These are phyloP conservation scores for Drosophila setosimentum DNA, from an alignment of 2,888 invertebrate genomes.

Conservation along the genomic window DNA sequence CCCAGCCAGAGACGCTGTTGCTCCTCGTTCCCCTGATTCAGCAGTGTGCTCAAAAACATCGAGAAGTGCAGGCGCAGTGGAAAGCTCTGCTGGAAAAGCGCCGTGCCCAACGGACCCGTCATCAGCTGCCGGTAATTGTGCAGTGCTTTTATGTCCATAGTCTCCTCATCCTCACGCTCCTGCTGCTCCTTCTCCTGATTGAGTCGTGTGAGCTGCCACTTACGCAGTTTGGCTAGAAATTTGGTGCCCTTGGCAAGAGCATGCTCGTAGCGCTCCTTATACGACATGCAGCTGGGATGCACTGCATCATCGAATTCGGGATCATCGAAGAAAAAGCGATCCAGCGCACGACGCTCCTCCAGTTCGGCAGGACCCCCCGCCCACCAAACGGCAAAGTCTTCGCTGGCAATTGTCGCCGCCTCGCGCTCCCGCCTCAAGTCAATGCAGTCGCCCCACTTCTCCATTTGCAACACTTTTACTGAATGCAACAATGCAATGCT, in stretches of 20 bases:
- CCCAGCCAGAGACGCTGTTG: slow-evolving; percentile 95
- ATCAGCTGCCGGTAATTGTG: slow-evolving; percentile 72
- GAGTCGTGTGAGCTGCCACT: slow-evolving; percentile 85
- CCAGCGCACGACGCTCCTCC: slow-evolving; percentile 66
- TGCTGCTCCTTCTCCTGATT: background rate
- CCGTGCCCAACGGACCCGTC: slow-evolving; percentile 77
- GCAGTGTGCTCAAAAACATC: slow-evolving; percentile 95
- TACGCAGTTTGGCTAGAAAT: slow-evolving; percentile 89
- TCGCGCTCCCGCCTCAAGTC: slow-evolving; percentile 73
- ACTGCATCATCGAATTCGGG: slow-evolving; percentile 69
- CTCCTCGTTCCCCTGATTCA: slow-evolving; percentile 93
- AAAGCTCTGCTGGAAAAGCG: slow-evolving; percentile 80
- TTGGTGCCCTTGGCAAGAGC: slow-evolving; percentile 74
- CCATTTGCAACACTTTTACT: slow-evolving; percentile 1
- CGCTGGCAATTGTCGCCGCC: slow-evolving; percentile 65
- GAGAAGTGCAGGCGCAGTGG: slow-evolving; percentile 91
- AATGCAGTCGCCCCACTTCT: slow-evolving; percentile 30
- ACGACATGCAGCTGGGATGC: slow-evolving; percentile 71
- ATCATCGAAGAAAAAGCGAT: slow-evolving; percentile 72
- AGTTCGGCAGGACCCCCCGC: slow-evolving; percentile 69
- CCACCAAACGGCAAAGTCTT: slow-evolving; percentile 82
- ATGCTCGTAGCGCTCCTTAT: slow-evolving; percentile 78
- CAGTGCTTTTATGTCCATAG: slow-evolving; percentile 51
- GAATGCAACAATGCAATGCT: background rate
- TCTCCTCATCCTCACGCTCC: slow-evolving; percentile 86